phyloP scores from a whole-genome alignment of 92 coral and sea anemone species.

The Siderastrea siderea region DNA sequence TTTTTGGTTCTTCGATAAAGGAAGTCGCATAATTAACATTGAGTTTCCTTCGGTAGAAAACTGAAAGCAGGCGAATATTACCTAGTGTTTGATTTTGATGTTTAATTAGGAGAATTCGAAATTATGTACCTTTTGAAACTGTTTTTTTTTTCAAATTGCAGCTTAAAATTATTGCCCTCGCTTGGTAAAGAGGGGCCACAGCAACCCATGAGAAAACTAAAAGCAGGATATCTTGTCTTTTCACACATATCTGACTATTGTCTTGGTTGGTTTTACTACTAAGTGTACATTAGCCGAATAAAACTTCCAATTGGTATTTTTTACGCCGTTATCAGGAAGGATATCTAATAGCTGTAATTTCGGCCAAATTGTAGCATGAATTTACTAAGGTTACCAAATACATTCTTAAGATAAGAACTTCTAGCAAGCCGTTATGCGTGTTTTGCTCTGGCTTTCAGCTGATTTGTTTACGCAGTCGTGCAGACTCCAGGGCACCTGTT shows the following conservation, averaged over 20 bases:
- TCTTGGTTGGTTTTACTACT: background rate
- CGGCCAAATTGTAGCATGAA: background rate
- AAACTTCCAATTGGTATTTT: background rate
- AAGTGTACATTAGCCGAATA: constrained; percentile 2
- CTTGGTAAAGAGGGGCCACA: no score
- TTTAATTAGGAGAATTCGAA: background rate
- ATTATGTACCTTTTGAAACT: background rate
- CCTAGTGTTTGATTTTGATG: no score
- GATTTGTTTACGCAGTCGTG: background rate
- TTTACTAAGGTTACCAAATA: background rate
- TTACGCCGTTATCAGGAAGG: background rate
- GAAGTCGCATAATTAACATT: background rate
- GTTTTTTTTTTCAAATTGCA: no score
- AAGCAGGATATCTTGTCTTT: no score
- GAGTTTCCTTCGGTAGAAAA: background rate
- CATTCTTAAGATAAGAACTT: background rate
- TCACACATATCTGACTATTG: no score
- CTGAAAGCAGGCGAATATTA: no score
- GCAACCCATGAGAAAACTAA: no score
- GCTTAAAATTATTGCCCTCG: no score
- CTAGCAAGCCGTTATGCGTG: background rate
- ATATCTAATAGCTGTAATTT: background rate
- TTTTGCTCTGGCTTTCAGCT: background rate
- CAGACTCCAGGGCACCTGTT: constrained; percentile 1
- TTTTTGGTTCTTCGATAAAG: background rate